Evolutionary conservation across 2,797 vertebrate species (phyloP).

Genomic region (Brachyalestes nurse): DNA sequence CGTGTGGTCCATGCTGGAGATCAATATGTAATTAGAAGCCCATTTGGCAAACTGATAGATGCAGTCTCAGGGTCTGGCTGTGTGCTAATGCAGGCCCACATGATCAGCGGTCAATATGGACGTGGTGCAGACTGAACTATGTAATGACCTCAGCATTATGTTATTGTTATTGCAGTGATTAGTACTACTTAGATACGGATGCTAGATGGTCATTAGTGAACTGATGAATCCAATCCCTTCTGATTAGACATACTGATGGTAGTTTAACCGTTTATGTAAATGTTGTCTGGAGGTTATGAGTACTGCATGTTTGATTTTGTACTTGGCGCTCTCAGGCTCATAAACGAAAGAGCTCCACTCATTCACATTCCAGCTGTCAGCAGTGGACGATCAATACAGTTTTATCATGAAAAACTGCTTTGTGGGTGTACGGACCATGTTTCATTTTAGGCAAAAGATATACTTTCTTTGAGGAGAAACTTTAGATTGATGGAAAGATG

Average conservation of each 20-base stretch:
- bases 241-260: neutral
- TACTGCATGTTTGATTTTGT: neutral
- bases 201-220: neutral
- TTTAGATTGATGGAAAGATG: neutral
- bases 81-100: slow-evolving; percentile 56
- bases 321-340: neutral
- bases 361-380: neutral
- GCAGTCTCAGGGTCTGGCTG: slow-evolving; percentile 52
- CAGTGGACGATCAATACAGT: neutral
- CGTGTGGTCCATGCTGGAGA: slow-evolving; percentile 60
- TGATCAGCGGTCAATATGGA: slow-evolving; percentile 59
- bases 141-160: slow-evolving; percentile 30
- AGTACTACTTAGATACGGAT: slow-evolving; percentile 1
- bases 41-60: slow-evolving; percentile 70
- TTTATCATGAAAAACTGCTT: neutral
- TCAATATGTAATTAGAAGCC: slow-evolving; percentile 79
- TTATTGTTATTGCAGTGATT: slow-evolving; percentile 20
- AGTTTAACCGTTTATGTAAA: neutral
- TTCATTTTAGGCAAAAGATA: neutral
- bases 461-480: neutral
- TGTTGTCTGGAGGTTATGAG: neutral
- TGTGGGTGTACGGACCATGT: neutral
- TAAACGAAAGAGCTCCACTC: neutral
- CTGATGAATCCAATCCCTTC: neutral
- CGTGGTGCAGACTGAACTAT: slow-evolving; percentile 1